Conservation (phyloP, 2,113 vertebrate species). For the Thomomys bottae region DNA sequence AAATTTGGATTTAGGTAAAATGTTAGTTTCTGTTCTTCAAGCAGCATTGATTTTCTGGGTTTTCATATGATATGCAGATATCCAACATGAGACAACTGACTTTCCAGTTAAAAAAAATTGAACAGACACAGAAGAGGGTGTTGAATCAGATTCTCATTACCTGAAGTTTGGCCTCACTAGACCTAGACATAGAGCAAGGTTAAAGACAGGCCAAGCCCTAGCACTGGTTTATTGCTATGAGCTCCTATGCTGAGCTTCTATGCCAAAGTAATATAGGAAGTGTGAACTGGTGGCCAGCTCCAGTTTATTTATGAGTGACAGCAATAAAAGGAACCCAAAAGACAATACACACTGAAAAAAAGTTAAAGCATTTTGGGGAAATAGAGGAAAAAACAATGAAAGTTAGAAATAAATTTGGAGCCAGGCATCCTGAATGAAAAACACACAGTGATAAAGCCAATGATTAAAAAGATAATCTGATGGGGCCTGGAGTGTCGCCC, state of each 20-base stretch:
- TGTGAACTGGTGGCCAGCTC: not conserved
- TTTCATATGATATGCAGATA: conserved; percentile 60
- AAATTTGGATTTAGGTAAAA: conserved; percentile 38
- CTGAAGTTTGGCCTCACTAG: not conserved
- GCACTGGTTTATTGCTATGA: not conserved
- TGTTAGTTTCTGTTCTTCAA: conserved; percentile 18
- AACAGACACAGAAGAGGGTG: not conserved
- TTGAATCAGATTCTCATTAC: not conserved
- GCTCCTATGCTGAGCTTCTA: not conserved
- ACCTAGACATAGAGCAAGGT: not conserved
- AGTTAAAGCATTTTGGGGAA: not conserved
- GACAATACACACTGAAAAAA: not conserved
- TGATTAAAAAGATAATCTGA: not conserved
- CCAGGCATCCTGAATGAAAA: not conserved
- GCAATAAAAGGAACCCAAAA: not conserved
- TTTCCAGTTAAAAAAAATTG: conserved; percentile 46
- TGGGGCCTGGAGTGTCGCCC: too few relatives aligned
- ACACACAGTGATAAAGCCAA: not conserved
- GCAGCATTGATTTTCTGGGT: conserved; percentile 50
- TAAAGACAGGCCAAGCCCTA: not conserved
- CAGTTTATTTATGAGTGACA: not conserved
- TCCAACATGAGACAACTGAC: conserved; percentile 39
- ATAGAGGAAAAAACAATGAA: not conserved
- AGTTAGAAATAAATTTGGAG: not conserved
- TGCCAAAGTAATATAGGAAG: not conserved